Base-by-base conservation (phyloP, 2,797 vertebrate genomes). In the Tokudaia tokunoshimensis region DNA sequence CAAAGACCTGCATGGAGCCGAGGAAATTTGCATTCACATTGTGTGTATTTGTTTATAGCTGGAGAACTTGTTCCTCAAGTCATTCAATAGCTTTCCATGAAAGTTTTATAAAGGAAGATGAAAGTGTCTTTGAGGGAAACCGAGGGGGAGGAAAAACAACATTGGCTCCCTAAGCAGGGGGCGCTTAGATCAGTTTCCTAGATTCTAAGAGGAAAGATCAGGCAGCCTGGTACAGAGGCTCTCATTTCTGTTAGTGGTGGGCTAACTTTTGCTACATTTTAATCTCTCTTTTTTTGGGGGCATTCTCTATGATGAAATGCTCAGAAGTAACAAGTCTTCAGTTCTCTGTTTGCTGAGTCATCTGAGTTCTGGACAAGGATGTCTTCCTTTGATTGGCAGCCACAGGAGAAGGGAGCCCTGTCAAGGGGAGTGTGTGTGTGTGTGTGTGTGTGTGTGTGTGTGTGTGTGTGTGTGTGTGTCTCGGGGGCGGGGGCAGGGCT, bases 381-480 rank as follows among this genome's bases (percentile, higher is more conserved):
- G 94, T 94, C 95, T 92, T 34, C 3, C 14, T n/a, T 92, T 98
- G 98, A 98, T 70, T 98, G 98, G 83, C 97, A 97, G 96, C 88
- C 97, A 96, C 88, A 96, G 82, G 85, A 97, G 74, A 92, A 12
- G 10, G 50, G 10, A 10, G 9, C 50, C 50, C 9, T 1, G 11
- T 52, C 50, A 52, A 52, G 50, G 50, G 50, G 10, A 52, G 50
- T 63, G 59, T 63, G 61, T 63, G 26, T 29, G 24, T 11, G 11
- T 12, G 61, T 63, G 61, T 29, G 61, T 63, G 61, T 65, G 63
- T 65, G 26, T 63, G 26, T 65, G 63, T 31, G 65, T 67, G 65
- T 67, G 65, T 31, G 63, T 13, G 59, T 24, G 59, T 24, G 59
- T 59, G 57, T 6, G 57, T 59, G 0, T 61, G 57, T 57, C n/a